Evolutionary conservation across 2,888 invertebrate species (phyloP), one percentile per base, ranked within the genome.

Genomic region (Timema cristinae): DNA sequence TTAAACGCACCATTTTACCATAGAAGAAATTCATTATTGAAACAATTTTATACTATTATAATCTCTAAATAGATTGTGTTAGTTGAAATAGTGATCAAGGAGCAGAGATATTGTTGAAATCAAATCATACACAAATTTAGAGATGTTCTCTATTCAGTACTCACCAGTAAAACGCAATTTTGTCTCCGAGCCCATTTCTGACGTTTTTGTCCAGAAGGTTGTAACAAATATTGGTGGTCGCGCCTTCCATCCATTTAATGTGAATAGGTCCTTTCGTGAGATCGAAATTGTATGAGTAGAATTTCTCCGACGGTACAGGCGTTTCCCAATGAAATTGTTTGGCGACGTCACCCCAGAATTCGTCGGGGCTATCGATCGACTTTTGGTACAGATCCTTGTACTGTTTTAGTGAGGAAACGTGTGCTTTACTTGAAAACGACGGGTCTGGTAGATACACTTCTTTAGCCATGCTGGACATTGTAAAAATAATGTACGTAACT

Each of bases 191-290:
- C 15, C 97, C 97, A 77, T 90, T 92, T 79, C 92, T 89, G 71
- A 99, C 90, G 82, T 96, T 94, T 75, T 94, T 89, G 83, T 99
- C 98, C 77, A 99, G 85, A 69, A 95, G 86, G 85, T 99, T 99
- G 84, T 96, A 99, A 81, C 94, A 95, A 75, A 98, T 90, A 82
- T 99, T 99, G 59, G 98, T 98, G 54, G 91, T 90, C 6, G 94
- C 94, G 10, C 96, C 98, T 79, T 94, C 92, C 91, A 99, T 90
- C 94, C 97, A 99, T 83, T 94, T 95, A 66, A 95, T 91, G 78
- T 88, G 93, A 77, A 99, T 91, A 11, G 92, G 91, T 68, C 98
- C 98, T 81, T 95, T 92, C 76, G 87, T 87, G 68, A 91, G 82
- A 82, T 98, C 92, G 81, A 98, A 98, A 83, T 98, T 98, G 83